A percentile compares a stretch with the other conserved stretches of the same genome.
These are phyloP conservation scores for Eptatretus burgeri DNA, from an alignment of 2,113 vertebrate species.

Conservation along the genomic window DNA sequence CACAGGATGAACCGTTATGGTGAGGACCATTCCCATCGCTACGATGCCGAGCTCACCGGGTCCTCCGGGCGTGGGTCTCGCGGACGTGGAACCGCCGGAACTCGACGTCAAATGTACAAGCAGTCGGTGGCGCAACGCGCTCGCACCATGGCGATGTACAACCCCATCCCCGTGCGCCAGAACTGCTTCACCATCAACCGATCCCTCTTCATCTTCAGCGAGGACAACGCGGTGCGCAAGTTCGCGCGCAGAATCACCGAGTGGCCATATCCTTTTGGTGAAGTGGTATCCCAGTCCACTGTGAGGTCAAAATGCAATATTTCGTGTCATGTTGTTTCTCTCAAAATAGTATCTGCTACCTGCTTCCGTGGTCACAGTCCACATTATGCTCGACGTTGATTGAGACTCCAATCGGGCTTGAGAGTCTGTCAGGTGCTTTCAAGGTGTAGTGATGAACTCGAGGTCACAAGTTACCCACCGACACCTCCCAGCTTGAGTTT, in stretches of 20 bases:
- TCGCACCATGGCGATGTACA: conserved; percentile 87
- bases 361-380: too few relatives aligned
- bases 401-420: too few relatives aligned
- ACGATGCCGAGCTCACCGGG: conserved; percentile 51
- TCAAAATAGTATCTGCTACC: too few relatives aligned
- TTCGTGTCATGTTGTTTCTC: too few relatives aligned
- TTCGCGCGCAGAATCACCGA: conserved; percentile 93
- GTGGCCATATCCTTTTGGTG: conserved; percentile 83
- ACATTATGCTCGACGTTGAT: too few relatives aligned
- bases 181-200: conserved; percentile 83
- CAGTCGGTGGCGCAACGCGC: conserved; percentile 83
- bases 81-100: conserved; percentile 26
- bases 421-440: too few relatives aligned
- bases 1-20: neutral
- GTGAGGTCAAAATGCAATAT: too few relatives aligned
- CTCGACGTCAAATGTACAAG: conserved; percentile 46
- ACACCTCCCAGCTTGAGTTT: too few relatives aligned
- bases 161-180: conserved; percentile 87
- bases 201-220: conserved; percentile 87
- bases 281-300: neutral
- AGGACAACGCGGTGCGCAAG: conserved; percentile 85
- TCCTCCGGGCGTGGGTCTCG: conserved; percentile 35
- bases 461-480: too few relatives aligned
- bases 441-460: too few relatives aligned
- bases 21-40: conserved; percentile 20